These are phyloP conservation scores for Borostomias antarcticus DNA, from an alignment of 2,797 vertebrate genomes.

Conservation along the genomic window DNA sequence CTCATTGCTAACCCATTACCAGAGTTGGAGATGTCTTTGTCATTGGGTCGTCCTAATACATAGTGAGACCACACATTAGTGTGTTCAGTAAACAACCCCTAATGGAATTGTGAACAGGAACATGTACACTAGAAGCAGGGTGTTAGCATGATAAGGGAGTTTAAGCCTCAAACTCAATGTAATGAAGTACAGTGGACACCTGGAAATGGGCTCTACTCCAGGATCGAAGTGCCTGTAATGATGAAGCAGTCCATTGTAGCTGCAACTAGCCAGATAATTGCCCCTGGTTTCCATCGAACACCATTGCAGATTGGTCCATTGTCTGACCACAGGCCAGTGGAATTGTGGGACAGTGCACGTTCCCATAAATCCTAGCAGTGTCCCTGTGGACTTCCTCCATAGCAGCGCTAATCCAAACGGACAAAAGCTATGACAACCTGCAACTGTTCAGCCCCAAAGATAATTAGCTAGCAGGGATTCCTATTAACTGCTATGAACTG, in stretches of 20 bases:
- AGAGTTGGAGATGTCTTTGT: background rate
- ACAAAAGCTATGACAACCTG: conserved; percentile 7
- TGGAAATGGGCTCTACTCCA: background rate
- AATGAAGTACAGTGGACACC: conserved; percentile 5
- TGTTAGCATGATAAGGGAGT: background rate
- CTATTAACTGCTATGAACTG: conserved; percentile 8
- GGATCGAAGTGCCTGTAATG: conserved; percentile 7
- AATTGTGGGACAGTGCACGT: conserved; percentile 28
- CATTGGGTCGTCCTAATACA: too few relatives aligned
- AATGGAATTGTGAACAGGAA: background rate
- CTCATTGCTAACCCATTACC: background rate
- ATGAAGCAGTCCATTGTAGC: conserved; percentile 21
- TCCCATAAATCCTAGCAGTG: conserved; percentile 17
- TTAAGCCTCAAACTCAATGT: background rate
- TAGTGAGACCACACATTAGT: background rate
- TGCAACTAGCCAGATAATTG: conserved; percentile 27
- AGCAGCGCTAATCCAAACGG: conserved; percentile 37
- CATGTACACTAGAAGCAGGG: background rate
- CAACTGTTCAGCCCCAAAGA: background rate
- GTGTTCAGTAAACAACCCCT: background rate
- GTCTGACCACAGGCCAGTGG: conserved; percentile 34
- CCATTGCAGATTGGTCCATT: conserved; percentile 22
- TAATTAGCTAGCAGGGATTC: conserved; percentile 20
- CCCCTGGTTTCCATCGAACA: conserved; percentile 35
- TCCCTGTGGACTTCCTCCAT: conserved; percentile 17